phyloP scores from a whole-genome alignment of 2,888 invertebrate genomes.

The Dugesia japonica region DNA sequence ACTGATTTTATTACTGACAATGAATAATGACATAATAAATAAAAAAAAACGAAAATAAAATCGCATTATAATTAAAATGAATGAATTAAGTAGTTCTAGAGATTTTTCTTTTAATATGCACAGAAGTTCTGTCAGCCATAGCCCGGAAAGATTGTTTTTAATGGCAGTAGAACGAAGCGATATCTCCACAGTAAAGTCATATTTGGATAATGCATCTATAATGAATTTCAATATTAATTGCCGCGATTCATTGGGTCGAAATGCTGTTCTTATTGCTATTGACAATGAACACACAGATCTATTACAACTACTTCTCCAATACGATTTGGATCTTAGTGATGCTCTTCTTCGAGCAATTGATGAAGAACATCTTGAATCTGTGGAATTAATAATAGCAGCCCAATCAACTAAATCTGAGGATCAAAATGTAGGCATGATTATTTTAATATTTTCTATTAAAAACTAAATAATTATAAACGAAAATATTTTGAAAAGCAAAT shows the following conservation, averaged over 20 bases:
- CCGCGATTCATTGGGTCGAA: conserved; percentile 75
- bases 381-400: conserved; percentile 71
- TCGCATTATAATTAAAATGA: background rate
- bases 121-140: background rate
- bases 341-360: conserved; percentile 77
- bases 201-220: background rate
- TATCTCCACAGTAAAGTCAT: conserved; percentile 7
- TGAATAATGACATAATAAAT: too few relatives aligned
- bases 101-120: background rate
- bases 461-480: too few relatives aligned
- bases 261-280: conserved; percentile 72
- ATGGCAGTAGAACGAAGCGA: background rate
- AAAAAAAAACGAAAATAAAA: too few relatives aligned
- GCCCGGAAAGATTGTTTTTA: background rate
- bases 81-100: background rate
- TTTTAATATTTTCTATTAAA: too few relatives aligned
- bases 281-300: conserved; percentile 88
- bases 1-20: background rate
- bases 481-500: too few relatives aligned
- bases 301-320: conserved; percentile 65
- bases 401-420: conserved; percentile 23
- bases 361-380: conserved; percentile 89
- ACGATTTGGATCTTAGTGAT: conserved; percentile 69
- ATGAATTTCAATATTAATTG: conserved; percentile 63
- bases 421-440: background rate